These are phyloP conservation scores for Erpobdella octoculata DNA, from an alignment of 2,888 invertebrate species.

Conservation along the genomic window DNA sequence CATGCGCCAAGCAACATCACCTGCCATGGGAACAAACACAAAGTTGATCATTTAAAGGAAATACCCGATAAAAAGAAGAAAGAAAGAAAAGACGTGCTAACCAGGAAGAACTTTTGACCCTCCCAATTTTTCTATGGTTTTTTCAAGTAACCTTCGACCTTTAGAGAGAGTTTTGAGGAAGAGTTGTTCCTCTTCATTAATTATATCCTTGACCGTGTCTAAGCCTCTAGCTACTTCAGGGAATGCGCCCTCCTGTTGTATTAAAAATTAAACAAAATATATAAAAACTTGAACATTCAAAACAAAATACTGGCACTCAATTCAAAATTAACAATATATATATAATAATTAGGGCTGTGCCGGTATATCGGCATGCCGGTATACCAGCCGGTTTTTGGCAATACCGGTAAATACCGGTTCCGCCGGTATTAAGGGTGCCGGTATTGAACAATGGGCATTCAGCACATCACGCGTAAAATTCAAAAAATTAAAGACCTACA, in stretches of 20 bases:
- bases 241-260: slow-evolving; percentile 58
- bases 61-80: not conserved
- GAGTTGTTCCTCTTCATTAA: slow-evolving; percentile 94
- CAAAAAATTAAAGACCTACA: too few species aligned
- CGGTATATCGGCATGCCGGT: too few species aligned
- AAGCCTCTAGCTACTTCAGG: slow-evolving; percentile 74
- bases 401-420: too few species aligned
- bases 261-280: too few species aligned
- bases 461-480: too few species aligned
- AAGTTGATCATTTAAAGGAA: not conserved
- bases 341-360: not conserved
- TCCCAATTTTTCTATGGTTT: slow-evolving; percentile 74
- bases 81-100: slow-evolving; percentile 35
- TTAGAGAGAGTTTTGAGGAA: slow-evolving; percentile 88
- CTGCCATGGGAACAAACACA: slow-evolving; percentile 44
- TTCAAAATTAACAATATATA: not conserved
- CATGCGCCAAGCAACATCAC: slow-evolving; percentile 92
- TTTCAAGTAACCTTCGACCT: slow-evolving; percentile 79
- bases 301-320: not conserved
- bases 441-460: too few species aligned
- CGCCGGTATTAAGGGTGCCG: too few species aligned
- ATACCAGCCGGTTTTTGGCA: too few species aligned
- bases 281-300: not conserved
- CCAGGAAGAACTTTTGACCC: slow-evolving; percentile 70
- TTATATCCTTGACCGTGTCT: slow-evolving; percentile 74